Evolutionary conservation across 2,888 invertebrate species (phyloP).

Genomic region (Macroteleia sp.): DNA sequence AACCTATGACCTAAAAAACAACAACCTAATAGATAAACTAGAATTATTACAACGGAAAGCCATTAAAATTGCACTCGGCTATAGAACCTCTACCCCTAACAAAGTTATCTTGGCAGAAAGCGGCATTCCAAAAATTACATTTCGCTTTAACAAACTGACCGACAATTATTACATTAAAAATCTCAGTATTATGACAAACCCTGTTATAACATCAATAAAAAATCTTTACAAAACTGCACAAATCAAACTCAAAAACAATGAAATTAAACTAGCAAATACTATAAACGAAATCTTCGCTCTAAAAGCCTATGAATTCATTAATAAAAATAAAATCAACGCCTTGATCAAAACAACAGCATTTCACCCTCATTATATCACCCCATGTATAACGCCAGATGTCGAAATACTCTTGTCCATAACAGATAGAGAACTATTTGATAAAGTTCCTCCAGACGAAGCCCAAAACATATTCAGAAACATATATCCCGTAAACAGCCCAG

Average conservation of each 20-base stretch:
- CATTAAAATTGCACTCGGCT: neutral
- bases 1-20: neutral
- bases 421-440: no score
- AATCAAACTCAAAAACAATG: neutral
- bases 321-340: no score
- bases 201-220: neutral
- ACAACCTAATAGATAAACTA: neutral
- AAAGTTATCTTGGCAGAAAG: conserved; percentile 5
- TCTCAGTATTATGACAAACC: neutral
- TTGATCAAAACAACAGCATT: neutral
- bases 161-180: conserved; percentile 7
- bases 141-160: neutral
- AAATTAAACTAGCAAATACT: neutral
- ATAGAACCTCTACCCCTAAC: neutral
- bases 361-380: neutral
- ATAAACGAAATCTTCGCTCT: neutral
- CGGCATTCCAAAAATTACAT: neutral
- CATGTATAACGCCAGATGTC: no score
- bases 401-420: no score
- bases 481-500: no score
- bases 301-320: neutral
- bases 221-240: neutral
- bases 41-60: neutral
- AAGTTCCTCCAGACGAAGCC: no score
- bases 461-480: no score